phyloP scores from a whole-genome alignment of 2,888 invertebrate genomes.

The Machimus atricapillus region DNA sequence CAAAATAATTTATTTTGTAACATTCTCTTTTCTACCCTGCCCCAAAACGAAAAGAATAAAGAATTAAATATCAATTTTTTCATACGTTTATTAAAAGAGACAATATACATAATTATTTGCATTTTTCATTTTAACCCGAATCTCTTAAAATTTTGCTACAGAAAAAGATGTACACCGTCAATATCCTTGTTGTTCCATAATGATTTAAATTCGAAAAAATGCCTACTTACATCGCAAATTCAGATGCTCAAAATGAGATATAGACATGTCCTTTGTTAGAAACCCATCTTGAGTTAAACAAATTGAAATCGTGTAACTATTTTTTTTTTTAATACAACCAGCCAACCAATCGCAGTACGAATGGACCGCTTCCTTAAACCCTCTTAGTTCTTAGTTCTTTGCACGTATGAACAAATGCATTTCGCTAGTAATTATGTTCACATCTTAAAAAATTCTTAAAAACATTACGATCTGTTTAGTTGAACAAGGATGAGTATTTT shows the following conservation, averaged over 20 bases:
- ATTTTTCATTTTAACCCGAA: constrained; percentile 33
- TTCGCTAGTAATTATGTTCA: background rate
- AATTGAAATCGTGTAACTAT: background rate
- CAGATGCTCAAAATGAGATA: background rate
- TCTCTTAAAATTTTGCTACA: constrained; percentile 31
- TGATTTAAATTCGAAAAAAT: constrained; percentile 7
- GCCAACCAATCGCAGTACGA: background rate
- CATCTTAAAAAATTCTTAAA: constrained; percentile 5
- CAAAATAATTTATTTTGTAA: too few relatives aligned
- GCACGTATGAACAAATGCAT: constrained; percentile 18
- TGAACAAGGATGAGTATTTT: background rate
- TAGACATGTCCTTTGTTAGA: background rate
- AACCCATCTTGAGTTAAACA: background rate
- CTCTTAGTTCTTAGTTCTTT: background rate
- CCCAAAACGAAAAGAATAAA: background rate
- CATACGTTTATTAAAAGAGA: constrained; percentile 47
- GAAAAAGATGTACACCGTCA: constrained; percentile 17
- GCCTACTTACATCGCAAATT: background rate
- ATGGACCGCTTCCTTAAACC: background rate
- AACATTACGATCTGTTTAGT: background rate
- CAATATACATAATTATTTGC: constrained; percentile 45
- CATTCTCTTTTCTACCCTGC: background rate
- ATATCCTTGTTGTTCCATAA: background rate
- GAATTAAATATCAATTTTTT: constrained; percentile 1
- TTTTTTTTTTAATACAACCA: constrained; percentile 14